Evolutionary conservation across 2,888 invertebrate genomes (phyloP).

Genomic region (Erebia aethiops): DNA sequence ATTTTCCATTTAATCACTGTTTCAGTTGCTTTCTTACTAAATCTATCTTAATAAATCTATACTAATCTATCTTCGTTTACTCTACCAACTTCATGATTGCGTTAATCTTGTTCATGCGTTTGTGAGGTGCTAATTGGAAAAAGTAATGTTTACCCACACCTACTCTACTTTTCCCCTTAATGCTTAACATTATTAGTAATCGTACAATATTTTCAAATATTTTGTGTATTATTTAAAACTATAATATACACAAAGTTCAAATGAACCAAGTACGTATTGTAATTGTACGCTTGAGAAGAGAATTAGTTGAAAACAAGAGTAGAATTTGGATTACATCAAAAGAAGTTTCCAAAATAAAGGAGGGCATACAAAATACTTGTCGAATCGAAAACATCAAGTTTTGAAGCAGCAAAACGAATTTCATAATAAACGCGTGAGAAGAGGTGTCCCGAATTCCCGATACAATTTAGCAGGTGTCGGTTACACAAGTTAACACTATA

Average conservation of each 20-base stretch:
- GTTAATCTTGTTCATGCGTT: conserved; percentile 12
- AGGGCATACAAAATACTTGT: neutral
- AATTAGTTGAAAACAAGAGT: neutral
- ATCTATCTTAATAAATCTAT: no score
- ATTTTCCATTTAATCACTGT: neutral
- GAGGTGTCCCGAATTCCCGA: conserved; percentile 23
- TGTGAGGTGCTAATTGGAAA: conserved; percentile 1
- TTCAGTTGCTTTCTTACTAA: neutral
- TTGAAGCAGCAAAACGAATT: neutral
- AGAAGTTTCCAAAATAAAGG: neutral
- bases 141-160: conserved; percentile 4
- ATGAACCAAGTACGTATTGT: no score
- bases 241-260: neutral
- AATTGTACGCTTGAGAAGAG: neutral
- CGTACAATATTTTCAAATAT: neutral
- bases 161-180: neutral
- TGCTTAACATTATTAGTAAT: neutral
- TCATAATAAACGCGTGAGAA: neutral
- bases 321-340: neutral
- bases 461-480: conserved; percentile 33
- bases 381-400: neutral
- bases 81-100: neutral
- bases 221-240: neutral
- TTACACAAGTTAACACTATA: conserved; percentile 51
- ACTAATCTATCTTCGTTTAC: neutral